Evolutionary conservation across 2,797 vertebrate genomes (phyloP).

Genomic region (Eptatretus atami): DNA sequence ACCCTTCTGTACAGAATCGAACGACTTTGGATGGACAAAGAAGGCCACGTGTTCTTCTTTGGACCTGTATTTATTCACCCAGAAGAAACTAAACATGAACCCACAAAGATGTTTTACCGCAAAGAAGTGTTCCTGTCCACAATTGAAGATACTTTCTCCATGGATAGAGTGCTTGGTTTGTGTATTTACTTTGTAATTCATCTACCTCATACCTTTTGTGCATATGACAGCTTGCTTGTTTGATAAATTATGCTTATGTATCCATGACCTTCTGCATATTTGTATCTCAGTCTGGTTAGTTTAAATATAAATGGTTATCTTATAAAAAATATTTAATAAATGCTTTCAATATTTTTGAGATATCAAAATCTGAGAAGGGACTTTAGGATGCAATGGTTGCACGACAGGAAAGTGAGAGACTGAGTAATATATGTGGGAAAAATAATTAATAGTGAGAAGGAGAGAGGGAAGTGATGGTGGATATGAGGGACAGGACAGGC

Average conservation of each 20-base stretch:
- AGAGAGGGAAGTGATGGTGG: too few relatives aligned
- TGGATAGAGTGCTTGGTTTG: constrained; percentile 70
- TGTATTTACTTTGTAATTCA: not conserved
- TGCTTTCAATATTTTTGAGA: too few relatives aligned
- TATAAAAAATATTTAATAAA: too few relatives aligned
- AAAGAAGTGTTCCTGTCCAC: constrained; percentile 94
- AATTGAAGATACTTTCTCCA: constrained; percentile 70
- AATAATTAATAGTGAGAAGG: too few relatives aligned
- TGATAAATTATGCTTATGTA: not conserved
- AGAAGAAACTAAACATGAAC: constrained; percentile 85
- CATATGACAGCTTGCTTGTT: not conserved
- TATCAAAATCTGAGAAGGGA: too few relatives aligned
- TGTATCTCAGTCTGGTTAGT: not conserved
- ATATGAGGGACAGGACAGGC: too few relatives aligned
- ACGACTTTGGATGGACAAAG: constrained; percentile 72
- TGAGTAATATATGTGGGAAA: too few relatives aligned
- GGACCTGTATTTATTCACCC: constrained; percentile 93
- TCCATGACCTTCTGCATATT: constrained; percentile 5
- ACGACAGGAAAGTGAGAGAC: too few relatives aligned
- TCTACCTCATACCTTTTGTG: not conserved
- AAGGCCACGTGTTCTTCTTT: constrained; percentile 73
- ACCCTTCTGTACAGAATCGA: constrained; percentile 33
- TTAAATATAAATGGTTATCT: too few relatives aligned
- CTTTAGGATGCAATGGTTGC: too few relatives aligned
- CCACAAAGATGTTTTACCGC: constrained; percentile 98